Evolutionary conservation across 2,113 vertebrate genomes (phyloP).

Genomic region (Anolis carolinensis): DNA sequence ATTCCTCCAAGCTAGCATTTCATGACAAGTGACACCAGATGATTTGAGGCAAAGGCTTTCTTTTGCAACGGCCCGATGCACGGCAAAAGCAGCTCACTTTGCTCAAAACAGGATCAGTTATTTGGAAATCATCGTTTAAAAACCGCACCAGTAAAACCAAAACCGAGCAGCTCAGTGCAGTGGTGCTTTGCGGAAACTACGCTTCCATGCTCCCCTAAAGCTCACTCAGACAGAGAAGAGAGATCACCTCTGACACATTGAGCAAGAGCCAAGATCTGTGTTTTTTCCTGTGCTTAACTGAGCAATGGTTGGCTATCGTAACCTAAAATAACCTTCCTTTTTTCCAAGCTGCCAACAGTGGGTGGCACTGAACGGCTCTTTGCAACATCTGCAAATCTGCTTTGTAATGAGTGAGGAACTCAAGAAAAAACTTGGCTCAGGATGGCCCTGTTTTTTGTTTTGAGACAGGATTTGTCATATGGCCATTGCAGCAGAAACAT

Average conservation of each 20-base stretch:
- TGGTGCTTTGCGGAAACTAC: not conserved
- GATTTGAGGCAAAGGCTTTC: too few species aligned
- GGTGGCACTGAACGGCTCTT: conserved; percentile 70
- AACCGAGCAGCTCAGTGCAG: fast-evolving
- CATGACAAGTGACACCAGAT: not conserved
- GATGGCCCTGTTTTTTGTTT: conserved; percentile 31
- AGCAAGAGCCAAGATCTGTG: conserved; percentile 14
- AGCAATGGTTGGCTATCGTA: conserved; percentile 37
- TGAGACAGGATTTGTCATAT: conserved; percentile 40
- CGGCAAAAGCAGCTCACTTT: conserved; percentile 16
- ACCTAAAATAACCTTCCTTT: conserved; percentile 57
- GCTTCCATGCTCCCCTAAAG: not conserved
- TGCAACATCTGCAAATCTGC: conserved; percentile 41
- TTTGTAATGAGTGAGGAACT: conserved; percentile 40
- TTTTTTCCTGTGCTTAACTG: conserved; percentile 23
- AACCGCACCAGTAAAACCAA: not conserved
- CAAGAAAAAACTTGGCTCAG: conserved; percentile 35
- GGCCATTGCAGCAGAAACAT: conserved; percentile 48
- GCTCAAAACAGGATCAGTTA: conserved; percentile 34
- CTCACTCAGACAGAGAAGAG: conserved; percentile 10
- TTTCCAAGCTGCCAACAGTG: conserved; percentile 66
- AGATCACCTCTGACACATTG: conserved; percentile 23
- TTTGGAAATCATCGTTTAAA: conserved; percentile 29
- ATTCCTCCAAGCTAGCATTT: conserved; percentile 1
- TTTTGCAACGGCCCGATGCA: not conserved